phyloP scores from a whole-genome alignment of 2,113 vertebrate genomes.

The Trogon melanurus region DNA sequence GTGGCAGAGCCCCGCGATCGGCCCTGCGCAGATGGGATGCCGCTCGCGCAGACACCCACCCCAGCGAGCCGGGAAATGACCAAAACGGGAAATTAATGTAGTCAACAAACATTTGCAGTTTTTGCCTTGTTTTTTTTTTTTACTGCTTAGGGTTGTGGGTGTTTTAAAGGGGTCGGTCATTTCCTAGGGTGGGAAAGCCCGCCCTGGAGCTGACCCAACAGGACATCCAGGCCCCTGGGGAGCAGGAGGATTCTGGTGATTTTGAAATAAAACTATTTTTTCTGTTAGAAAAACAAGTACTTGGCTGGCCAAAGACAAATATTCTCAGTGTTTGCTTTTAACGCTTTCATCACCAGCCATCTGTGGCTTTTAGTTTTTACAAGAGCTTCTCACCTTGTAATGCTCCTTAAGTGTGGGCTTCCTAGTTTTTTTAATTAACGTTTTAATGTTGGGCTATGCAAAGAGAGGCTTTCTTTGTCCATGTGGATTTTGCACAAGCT shows the following conservation, averaged over 20 bases:
- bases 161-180: not conserved
- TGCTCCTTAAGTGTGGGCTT: rapidly evolving
- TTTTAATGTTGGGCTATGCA: not conserved
- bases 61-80: not conserved
- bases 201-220: rapidly evolving
- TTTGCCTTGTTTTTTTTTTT: not conserved
- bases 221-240: not conserved
- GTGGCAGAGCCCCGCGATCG: not conserved
- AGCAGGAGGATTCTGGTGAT: not conserved
- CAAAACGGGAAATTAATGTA: not conserved
- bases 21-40: not conserved
- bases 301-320: not conserved
- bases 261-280: slow-evolving; percentile 23
- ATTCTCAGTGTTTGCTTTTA: slow-evolving; percentile 18
- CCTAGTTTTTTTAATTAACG: not conserved
- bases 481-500: not conserved
- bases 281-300: slow-evolving; percentile 10
- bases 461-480: not conserved
- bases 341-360: not conserved
- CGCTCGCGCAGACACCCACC: not conserved
- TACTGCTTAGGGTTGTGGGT: not conserved
- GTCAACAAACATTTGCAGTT: not conserved
- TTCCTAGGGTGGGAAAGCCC: not conserved
- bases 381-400: not conserved
- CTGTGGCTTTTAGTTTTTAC: not conserved